Base-by-base conservation (phyloP, 2,888 invertebrate species). In the Philaethria dido region DNA sequence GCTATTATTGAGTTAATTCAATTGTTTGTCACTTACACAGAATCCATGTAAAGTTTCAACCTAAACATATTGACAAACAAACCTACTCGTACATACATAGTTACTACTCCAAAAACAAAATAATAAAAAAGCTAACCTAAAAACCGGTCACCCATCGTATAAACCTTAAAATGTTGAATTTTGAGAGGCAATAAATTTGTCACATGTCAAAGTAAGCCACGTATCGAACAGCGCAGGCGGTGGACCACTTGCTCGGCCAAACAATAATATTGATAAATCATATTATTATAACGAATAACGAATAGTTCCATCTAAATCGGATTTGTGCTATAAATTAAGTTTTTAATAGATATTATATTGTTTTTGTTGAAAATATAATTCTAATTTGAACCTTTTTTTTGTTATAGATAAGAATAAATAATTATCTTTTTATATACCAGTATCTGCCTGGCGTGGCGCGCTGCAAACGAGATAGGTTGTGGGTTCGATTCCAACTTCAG, bases 181-280 rank as follows among this genome's bases (percentile, higher is more conserved):
- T 87, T 86, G 91, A 89, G 86, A 82, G 87, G 81, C 83, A 85
- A 91, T 92, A 92, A 92, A 92, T 92, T 85, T 88, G 88, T 88
- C 91, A 89, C 69, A 72, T 81, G 90, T 91, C 92, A 91, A 91
- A 91, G 82, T 92, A 91, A 92, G 91, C 90, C 87, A 82, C 86
- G 89, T 91, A 92, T 91, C 92, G 92, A 89, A 78, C 82, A 76
- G 74, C 72, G 82, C 92, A 91, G 89, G 83, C 85, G 80, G 60
- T 11, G 60, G 29, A 13, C 29, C 29, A 47, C 77, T 79, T 77
- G 78, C 4, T 25, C 74, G 65, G 44, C 55, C 69, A 65, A 74
- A 76, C 74, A 76, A 75, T 76, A 75, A 75, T 75, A 73, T 73
- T 73, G 66, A 75, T 77, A 77, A 77, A 77, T 77, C 77, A 77